Base-by-base conservation (phyloP, 2,888 invertebrate genomes). In the Pachymerium ferrugineum region DNA sequence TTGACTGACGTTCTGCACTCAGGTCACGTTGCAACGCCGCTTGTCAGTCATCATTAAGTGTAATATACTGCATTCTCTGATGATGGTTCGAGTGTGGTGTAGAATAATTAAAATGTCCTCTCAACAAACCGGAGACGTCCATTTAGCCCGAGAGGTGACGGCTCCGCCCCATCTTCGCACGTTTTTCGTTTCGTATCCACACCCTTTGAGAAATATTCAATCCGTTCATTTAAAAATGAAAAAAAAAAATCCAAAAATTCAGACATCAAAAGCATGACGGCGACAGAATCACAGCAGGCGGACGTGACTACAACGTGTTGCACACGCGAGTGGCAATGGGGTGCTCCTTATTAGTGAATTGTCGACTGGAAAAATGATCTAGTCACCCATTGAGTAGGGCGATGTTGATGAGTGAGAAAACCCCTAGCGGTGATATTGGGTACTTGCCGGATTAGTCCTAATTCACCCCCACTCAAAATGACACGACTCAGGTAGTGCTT, bases 21-120 rank as follows among this genome's bases (percentile, higher is more conserved):
- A 29, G 14, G 31, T 69, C 69, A 69, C 69, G 69, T 69, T 16
- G 30, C 69, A 69, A 31, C 54, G 54, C 69, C 69, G 29, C 69
- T 69, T 69, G 71, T 71, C 71, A 71, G 71, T 71, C 71, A 71
- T 71, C 71, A 71, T 71, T 71, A 71, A 71, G 38, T 71, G 38
- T 71, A 71, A 71, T 71, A 71, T 71, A 71, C 71, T 71, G 33
- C 35, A 25, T 30, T 71, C 35, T 71, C 33, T 71, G 71, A 38
- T 71, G 71, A 71, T 71, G 71, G 71, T 28, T 33, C 33, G 71
- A 38, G 38, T 35, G 38, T 71, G 71, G 71, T 33, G 71, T 19
- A 19, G 71, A 71, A 71, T 71, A 71, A 71, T 71, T 71, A 71
- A 71, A 30, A 25, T 28, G 71, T 30, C 16, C 25, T 30, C 69